A percentile compares a stretch with the other conserved stretches of the same genome.
phyloP scores from a whole-genome alignment of 2,888 invertebrate species.

The Anodontia alba region DNA sequence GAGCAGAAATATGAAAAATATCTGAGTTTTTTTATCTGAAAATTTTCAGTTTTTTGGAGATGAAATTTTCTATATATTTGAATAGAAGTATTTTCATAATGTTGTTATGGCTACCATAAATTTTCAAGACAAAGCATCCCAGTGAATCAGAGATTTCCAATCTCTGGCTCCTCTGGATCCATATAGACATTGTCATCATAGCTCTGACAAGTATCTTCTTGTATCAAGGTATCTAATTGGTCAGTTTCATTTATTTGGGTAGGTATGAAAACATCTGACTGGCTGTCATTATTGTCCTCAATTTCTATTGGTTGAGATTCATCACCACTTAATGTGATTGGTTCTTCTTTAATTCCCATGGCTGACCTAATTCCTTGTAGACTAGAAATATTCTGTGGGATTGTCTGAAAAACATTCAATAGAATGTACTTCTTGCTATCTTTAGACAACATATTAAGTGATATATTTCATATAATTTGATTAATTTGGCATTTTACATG shows the following conservation, averaged over 20 bases:
- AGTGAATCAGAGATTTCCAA: constrained; percentile 52
- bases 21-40: too few relatives aligned
- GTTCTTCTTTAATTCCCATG: constrained; percentile 51
- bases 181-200: constrained; percentile 24
- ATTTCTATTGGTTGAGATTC: constrained; percentile 62
- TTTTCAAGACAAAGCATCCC: too few relatives aligned
- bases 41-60: too few relatives aligned
- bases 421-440: not conserved
- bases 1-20: too few relatives aligned
- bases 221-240: constrained; percentile 42
- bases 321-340: constrained; percentile 38
- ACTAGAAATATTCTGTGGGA: constrained; percentile 47
- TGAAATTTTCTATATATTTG: too few relatives aligned
- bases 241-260: constrained; percentile 19
- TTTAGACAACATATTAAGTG: not conserved
- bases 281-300: constrained; percentile 50
- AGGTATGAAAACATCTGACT: constrained; percentile 34
- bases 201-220: constrained; percentile 28
- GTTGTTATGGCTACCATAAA: too few relatives aligned
- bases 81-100: too few relatives aligned
- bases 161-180: constrained; percentile 69
- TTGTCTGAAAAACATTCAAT: constrained; percentile 45
- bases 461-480: too few relatives aligned
- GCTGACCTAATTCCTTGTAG: constrained; percentile 49
- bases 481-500: too few relatives aligned